A percentile compares a stretch with the other conserved stretches of the same genome.
These are phyloP conservation scores for Hyposoter didymator DNA, from an alignment of 2,888 invertebrate genomes.

Conservation along the genomic window DNA sequence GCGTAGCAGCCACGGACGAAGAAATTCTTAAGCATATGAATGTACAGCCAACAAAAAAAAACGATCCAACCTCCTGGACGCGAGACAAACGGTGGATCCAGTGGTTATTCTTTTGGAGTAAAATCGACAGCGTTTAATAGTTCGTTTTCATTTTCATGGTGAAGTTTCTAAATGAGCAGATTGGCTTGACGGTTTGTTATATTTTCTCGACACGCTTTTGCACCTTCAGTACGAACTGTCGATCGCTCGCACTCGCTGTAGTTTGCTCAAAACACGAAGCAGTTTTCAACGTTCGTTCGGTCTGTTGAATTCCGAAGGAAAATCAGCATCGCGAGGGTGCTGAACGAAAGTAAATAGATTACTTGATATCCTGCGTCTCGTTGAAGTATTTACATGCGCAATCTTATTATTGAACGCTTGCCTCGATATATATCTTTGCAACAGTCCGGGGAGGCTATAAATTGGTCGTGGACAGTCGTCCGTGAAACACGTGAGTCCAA, in stretches of 20 bases:
- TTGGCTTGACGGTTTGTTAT: conserved; percentile 17
- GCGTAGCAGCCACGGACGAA: background rate
- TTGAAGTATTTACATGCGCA: background rate
- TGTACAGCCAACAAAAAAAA: background rate
- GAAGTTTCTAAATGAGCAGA: conserved; percentile 19
- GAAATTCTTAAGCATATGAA: background rate
- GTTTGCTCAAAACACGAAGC: conserved; percentile 1
- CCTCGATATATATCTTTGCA: background rate
- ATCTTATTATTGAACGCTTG: background rate
- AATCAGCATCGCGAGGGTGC: background rate
- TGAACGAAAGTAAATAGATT: background rate
- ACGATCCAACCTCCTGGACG: background rate
- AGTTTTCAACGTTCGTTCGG: background rate
- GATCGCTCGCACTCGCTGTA: background rate
- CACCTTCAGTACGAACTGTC: conserved; percentile 29
- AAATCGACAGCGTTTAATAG: conserved; percentile 22
- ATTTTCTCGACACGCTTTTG: conserved; percentile 42
- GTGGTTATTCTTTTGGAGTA: conserved; percentile 35
- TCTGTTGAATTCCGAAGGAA: background rate
- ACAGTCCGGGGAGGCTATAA: background rate
- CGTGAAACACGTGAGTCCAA: conserved; percentile 20
- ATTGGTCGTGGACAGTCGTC: background rate
- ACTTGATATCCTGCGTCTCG: background rate
- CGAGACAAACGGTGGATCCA: conserved; percentile 23
- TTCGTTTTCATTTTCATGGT: conserved; percentile 16